Evolutionary conservation across 2,113 vertebrate genomes (phyloP).

Genomic region (Plotosus lineatus): DNA sequence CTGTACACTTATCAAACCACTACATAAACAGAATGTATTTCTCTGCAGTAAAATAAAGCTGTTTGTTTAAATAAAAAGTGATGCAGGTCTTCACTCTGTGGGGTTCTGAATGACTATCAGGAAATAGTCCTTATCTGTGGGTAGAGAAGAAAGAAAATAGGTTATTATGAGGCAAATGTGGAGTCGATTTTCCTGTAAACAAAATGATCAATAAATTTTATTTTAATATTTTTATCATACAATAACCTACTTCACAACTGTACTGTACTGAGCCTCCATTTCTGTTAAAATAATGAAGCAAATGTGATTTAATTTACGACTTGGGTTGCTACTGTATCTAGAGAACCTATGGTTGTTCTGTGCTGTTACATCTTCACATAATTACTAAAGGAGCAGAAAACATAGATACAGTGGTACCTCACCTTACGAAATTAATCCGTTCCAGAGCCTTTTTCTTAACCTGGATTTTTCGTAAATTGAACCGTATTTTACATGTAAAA

Average conservation of each 20-base stretch:
- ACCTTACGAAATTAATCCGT: too few relatives aligned
- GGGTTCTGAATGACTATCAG: slow-evolving; percentile 96
- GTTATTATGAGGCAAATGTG: background rate
- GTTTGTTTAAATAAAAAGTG: slow-evolving; percentile 45
- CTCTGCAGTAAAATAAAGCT: slow-evolving; percentile 23
- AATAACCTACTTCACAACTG: background rate
- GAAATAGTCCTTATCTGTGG: slow-evolving; percentile 95
- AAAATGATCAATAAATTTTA: background rate
- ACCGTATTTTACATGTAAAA: too few relatives aligned
- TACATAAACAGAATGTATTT: slow-evolving; percentile 9
- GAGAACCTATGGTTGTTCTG: too few relatives aligned
- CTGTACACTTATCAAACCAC: background rate
- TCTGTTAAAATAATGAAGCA: background rate
- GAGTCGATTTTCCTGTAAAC: background rate
- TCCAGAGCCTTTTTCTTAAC: too few relatives aligned
- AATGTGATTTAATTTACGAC: background rate
- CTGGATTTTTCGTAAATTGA: too few relatives aligned
- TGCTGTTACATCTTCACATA: background rate
- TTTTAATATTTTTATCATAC: background rate
- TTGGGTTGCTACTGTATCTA: background rate
- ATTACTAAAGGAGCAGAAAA: background rate
- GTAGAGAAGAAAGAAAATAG: slow-evolving; percentile 28
- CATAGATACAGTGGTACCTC: background rate
- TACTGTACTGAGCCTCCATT: background rate
- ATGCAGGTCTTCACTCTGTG: slow-evolving; percentile 72